Conservation (phyloP, 2,113 vertebrate genomes). For the Brevimyrus niger region DNA sequence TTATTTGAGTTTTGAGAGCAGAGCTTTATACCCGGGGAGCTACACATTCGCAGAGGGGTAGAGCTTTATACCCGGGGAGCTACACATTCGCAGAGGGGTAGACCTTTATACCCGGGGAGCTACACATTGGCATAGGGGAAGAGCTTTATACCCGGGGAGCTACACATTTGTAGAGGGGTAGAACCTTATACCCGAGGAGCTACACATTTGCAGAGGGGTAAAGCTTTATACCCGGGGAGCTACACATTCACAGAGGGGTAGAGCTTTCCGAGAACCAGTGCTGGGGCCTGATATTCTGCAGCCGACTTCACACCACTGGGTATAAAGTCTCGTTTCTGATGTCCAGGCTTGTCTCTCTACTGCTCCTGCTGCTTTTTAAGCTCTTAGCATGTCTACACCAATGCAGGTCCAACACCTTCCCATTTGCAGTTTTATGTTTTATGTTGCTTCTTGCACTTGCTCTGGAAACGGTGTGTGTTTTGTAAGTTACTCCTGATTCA, state of each 20-base stretch:
- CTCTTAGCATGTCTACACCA: background rate
- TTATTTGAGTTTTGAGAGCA: background rate
- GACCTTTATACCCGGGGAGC: background rate
- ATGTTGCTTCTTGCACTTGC: background rate
- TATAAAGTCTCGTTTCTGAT: background rate
- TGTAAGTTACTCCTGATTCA: background rate
- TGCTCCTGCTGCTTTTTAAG: background rate
- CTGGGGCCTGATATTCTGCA: background rate
- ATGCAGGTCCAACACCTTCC: background rate
- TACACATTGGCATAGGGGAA: background rate
- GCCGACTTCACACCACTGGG: background rate
- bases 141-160: background rate
- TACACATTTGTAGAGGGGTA: background rate
- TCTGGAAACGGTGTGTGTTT: background rate
- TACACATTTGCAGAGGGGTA: background rate
- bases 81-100: background rate
- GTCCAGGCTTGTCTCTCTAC: background rate
- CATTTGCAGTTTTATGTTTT: background rate
- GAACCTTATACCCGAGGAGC: background rate
- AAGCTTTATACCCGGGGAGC: background rate
- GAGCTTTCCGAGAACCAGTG: background rate
- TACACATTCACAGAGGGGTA: background rate
- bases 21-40: background rate
- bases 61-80: background rate
- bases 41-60: background rate